A percentile compares a stretch with the other conserved stretches of the same genome.
phyloP scores from a whole-genome alignment of 2,888 invertebrate genomes.

The Augochlorella aurata region DNA sequence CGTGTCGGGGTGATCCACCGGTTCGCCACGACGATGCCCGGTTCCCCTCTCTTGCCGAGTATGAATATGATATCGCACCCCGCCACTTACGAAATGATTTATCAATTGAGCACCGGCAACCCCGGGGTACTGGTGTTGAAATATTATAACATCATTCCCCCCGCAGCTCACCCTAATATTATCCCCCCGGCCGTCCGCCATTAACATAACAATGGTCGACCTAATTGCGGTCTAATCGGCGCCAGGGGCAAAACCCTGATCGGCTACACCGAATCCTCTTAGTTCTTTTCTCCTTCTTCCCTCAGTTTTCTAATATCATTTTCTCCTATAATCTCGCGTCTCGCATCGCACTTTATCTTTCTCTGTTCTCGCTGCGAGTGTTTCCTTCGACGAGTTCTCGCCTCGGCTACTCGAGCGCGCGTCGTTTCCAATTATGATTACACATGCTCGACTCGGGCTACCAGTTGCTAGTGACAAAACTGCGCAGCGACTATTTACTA shows the following conservation, averaged over 20 bases:
- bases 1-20: slow-evolving; percentile 57
- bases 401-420: neutral
- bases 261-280: slow-evolving; percentile 50
- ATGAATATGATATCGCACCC: slow-evolving; percentile 73
- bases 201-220: slow-evolving; percentile 80
- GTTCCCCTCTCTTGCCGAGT: slow-evolving; percentile 46
- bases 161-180: slow-evolving; percentile 78
- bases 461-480: slow-evolving; percentile 5
- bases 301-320: neutral
- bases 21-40: slow-evolving; percentile 26
- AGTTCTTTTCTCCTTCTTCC: slow-evolving; percentile 15
- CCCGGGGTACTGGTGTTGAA: slow-evolving; percentile 78
- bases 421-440: slow-evolving; percentile 14
- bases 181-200: slow-evolving; percentile 72
- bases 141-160: slow-evolving; percentile 80
- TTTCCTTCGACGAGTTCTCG: neutral
- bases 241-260: slow-evolving; percentile 70
- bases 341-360: neutral
- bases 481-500: slow-evolving; percentile 4
- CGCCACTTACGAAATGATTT: slow-evolving; percentile 78
- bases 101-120: slow-evolving; percentile 78
- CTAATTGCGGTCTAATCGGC: slow-evolving; percentile 80
- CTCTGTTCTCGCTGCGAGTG: neutral
- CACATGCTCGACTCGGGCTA: neutral
- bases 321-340: neutral